Conservation (phyloP, 2,888 invertebrate species). For the Copidosoma aretas region DNA sequence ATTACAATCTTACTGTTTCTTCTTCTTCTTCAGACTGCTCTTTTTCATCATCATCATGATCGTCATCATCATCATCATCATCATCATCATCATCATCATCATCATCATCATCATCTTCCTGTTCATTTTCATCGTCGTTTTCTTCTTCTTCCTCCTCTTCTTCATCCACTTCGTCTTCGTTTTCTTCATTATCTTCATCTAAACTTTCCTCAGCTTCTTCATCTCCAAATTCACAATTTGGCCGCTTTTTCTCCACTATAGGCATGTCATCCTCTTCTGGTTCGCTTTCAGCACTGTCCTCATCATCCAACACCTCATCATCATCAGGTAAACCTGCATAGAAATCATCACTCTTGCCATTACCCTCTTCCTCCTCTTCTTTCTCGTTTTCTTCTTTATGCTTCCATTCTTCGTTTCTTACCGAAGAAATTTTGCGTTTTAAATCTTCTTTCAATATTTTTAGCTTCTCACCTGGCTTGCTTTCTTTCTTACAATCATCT, state of each 20-base stretch:
- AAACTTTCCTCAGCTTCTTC: constrained; percentile 66
- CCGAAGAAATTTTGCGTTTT: constrained; percentile 74
- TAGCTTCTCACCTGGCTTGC: constrained; percentile 75
- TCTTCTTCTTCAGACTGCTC: constrained; percentile 37
- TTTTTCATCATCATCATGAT: constrained; percentile 61
- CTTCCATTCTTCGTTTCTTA: constrained; percentile 74
- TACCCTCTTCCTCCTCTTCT: constrained; percentile 56
- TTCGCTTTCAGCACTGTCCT: constrained; percentile 54
- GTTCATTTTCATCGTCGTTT: constrained; percentile 62
- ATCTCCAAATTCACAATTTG: constrained; percentile 60
- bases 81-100: constrained; percentile 64
- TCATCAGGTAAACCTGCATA: constrained; percentile 39
- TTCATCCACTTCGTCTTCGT: constrained; percentile 66
- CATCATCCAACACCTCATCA: constrained; percentile 55
- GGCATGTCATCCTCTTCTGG: constrained; percentile 58
- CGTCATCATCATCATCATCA: constrained; percentile 63
- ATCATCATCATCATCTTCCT: constrained; percentile 63
- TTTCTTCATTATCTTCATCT: constrained; percentile 64
- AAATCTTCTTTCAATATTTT: constrained; percentile 75
- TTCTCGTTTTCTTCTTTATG: constrained; percentile 65
- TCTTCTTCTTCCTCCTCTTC: constrained; percentile 63
- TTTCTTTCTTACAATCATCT: constrained; percentile 54
- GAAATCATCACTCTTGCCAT: constrained; percentile 32
- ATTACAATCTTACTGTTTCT: constrained; percentile 23
- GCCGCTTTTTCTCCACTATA: constrained; percentile 46